Conservation (phyloP, 2,113 vertebrate genomes). For the human region GRCh38 chr5:29846501-29847000, state of each 20-base stretch:
- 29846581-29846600: neutral
- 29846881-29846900: neutral
- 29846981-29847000: neutral
- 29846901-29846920: neutral
- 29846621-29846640: neutral
- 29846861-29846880: neutral
- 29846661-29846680: neutral
- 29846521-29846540: too few species aligned
- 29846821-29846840: neutral
- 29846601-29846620: neutral
- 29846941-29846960: neutral
- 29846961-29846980: neutral
- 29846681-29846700: neutral
- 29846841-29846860: neutral
- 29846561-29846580: neutral
- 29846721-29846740: neutral
- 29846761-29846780: neutral
- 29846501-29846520: neutral
- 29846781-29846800: neutral
- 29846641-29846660: neutral
- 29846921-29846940: neutral
- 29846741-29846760: neutral
- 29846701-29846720: neutral
- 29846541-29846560: too few species aligned
- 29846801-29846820: neutral